phyloP scores from a whole-genome alignment of 2,888 invertebrate genomes.

The Dorcus hopei region DNA sequence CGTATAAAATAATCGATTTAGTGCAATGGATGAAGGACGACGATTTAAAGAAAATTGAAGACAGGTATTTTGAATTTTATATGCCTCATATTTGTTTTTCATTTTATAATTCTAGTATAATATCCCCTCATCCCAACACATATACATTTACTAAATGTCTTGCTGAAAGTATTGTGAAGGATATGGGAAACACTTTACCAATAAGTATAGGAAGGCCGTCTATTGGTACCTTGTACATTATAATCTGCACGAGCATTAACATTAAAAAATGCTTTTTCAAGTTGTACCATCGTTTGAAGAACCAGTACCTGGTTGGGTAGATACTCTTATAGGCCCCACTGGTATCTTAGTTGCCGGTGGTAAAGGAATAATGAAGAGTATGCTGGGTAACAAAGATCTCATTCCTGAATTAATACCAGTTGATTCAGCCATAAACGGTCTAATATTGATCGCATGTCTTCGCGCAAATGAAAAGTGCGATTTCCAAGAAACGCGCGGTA shows the following conservation, averaged over 20 bases:
- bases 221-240: slow-evolving; percentile 62
- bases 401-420: slow-evolving; percentile 19
- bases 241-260: too few relatives aligned
- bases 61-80: background rate
- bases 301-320: slow-evolving; percentile 22
- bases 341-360: slow-evolving; percentile 20
- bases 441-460: slow-evolving; percentile 3
- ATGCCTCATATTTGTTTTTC: too few relatives aligned
- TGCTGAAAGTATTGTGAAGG: slow-evolving; percentile 63
- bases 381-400: slow-evolving; percentile 19
- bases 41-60: slow-evolving; percentile 8
- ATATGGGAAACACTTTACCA: slow-evolving; percentile 73
- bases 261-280: background rate
- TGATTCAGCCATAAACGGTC: slow-evolving; percentile 20
- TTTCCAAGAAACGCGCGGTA: too few relatives aligned
- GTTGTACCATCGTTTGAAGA: slow-evolving; percentile 19
- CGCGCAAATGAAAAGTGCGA: too few relatives aligned
- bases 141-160: slow-evolving; percentile 95
- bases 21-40: slow-evolving; percentile 40
- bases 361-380: slow-evolving; percentile 21
- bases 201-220: slow-evolving; percentile 86
- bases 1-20: slow-evolving; percentile 60
- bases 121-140: slow-evolving; percentile 69
- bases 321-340: slow-evolving; percentile 18
- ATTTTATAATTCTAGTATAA: too few relatives aligned